phyloP scores from a whole-genome alignment of 2,888 invertebrate species.

The Leuctra nigra region DNA sequence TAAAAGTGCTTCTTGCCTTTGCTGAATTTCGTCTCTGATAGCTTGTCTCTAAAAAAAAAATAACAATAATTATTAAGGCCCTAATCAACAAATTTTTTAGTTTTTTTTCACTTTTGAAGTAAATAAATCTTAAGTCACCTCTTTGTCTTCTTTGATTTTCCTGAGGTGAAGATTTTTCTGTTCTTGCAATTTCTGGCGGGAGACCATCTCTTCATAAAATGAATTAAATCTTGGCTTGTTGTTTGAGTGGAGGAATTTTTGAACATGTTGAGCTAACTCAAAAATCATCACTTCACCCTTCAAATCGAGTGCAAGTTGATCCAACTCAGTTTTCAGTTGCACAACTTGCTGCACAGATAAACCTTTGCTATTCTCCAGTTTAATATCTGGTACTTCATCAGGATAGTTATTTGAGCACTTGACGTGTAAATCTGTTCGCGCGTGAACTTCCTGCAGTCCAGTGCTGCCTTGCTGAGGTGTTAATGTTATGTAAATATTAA shows the following conservation, averaged over 20 bases:
- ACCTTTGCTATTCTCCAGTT: constrained; percentile 68
- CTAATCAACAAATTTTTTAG: too few species aligned
- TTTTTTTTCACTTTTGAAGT: too few species aligned
- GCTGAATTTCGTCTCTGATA: constrained; percentile 67
- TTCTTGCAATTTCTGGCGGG: constrained; percentile 59
- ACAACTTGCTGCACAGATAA: constrained; percentile 63
- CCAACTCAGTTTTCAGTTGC: constrained; percentile 54
- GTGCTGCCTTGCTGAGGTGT: constrained; percentile 71
- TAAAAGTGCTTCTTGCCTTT: constrained; percentile 69
- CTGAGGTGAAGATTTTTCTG: constrained; percentile 51
- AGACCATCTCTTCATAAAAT: constrained; percentile 88
- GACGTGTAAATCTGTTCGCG: constrained; percentile 67
- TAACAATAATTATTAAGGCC: too few species aligned
- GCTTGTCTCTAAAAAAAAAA: constrained; percentile 54
- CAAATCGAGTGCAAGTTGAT: constrained; percentile 48
- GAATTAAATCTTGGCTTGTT: constrained; percentile 76
- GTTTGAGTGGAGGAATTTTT: constrained; percentile 70
- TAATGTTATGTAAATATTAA: constrained; percentile 66
- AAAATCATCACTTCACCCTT: constrained; percentile 83
- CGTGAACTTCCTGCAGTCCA: constrained; percentile 57
- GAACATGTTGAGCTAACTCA: constrained; percentile 68
- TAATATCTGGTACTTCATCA: constrained; percentile 63
- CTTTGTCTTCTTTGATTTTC: constrained; percentile 58
- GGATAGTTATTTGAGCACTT: constrained; percentile 73
- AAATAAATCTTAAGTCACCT: constrained; percentile 44